Evolutionary conservation across 2,888 invertebrate genomes (phyloP).

Genomic region (Papilio elwesi): DNA sequence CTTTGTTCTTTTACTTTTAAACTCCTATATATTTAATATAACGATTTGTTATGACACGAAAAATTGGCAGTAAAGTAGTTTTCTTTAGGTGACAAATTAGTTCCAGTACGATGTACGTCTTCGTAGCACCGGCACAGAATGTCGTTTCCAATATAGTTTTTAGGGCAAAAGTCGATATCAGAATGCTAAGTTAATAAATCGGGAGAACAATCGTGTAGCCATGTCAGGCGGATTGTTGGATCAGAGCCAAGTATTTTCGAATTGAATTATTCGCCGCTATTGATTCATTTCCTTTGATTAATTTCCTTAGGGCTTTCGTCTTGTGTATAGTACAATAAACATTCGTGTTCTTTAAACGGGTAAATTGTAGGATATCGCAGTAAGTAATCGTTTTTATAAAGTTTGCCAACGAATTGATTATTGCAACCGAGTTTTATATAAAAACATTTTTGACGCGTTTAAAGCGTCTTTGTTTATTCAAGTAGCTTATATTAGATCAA

Average conservation of each 20-base stretch:
- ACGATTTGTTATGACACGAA: conserved; percentile 45
- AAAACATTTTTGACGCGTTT: too few relatives aligned
- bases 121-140: conserved; percentile 43
- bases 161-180: conserved; percentile 44
- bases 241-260: conserved; percentile 63
- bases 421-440: too few relatives aligned
- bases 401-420: too few relatives aligned
- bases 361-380: not conserved
- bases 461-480: too few relatives aligned
- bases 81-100: conserved; percentile 58
- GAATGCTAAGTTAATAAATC: conserved; percentile 48
- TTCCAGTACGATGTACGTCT: conserved; percentile 46
- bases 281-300: conserved; percentile 62
- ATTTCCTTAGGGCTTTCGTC: conserved; percentile 46
- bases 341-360: conserved; percentile 6
- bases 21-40: too few relatives aligned
- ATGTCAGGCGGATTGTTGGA: conserved; percentile 50
- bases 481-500: too few relatives aligned
- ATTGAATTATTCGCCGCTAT: conserved; percentile 54
- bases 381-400: too few relatives aligned
- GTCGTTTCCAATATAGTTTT: conserved; percentile 45
- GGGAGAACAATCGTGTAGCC: conserved; percentile 45
- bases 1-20: too few relatives aligned
- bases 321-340: conserved; percentile 32
- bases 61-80: conserved; percentile 57